Evolutionary conservation across 92 coral and sea anemone species (phyloP).

Genomic region (Porites divaricata): DNA sequence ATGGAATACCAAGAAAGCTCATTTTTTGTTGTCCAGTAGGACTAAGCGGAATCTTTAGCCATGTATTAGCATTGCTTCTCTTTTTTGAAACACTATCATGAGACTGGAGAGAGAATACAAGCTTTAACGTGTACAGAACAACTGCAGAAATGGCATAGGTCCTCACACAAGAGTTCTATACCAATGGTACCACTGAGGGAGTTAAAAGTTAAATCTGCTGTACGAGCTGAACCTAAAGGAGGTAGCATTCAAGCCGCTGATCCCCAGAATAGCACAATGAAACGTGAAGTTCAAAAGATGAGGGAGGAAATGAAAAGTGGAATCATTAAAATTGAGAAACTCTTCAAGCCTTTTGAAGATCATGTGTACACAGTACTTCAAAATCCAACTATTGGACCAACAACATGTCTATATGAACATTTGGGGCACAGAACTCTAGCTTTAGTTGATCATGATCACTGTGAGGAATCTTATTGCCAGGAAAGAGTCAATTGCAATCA

Average conservation of each 20-base stretch:
- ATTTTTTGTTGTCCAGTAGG: too few species aligned
- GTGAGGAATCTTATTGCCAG: too few species aligned
- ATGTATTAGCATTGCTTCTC: too few species aligned
- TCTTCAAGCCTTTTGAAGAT: slow-evolving; percentile 41
- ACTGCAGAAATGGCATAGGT: slow-evolving; percentile 61
- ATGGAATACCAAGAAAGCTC: too few species aligned
- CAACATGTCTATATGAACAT: slow-evolving; percentile 36
- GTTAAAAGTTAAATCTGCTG: slow-evolving; percentile 45
- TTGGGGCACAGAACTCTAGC: slow-evolving; percentile 34
- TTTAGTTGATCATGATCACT: too few species aligned
- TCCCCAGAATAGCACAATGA: slow-evolving; percentile 25
- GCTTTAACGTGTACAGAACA: slow-evolving; percentile 48
- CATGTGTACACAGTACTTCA: slow-evolving; percentile 41
- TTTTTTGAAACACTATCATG: slow-evolving; percentile 47
- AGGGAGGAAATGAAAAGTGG: slow-evolving; percentile 32
- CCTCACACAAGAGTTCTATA: too few species aligned
- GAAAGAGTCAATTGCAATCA: too few species aligned
- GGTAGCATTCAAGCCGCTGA: too few species aligned
- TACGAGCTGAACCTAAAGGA: too few species aligned
- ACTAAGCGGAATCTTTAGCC: too few species aligned
- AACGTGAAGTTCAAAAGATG: slow-evolving; percentile 29
- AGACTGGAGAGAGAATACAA: slow-evolving; percentile 54
- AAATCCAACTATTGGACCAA: slow-evolving; percentile 40
- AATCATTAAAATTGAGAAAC: slow-evolving; percentile 26
- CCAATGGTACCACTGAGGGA: slow-evolving; percentile 47